Base-by-base conservation (phyloP, 1,140 invertebrate genomes). In the Trigoniulus corallinus region DNA sequence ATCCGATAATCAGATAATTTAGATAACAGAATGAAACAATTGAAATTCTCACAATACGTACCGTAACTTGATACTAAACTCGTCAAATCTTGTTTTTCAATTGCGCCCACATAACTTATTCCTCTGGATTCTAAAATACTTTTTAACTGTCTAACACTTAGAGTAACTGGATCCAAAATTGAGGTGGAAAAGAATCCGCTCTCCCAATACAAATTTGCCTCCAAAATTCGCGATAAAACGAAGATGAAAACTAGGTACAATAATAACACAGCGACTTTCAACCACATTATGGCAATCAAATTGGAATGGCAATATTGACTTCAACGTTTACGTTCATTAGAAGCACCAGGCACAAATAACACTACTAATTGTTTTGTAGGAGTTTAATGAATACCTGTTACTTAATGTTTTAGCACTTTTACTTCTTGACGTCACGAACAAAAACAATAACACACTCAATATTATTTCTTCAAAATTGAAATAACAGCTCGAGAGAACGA, bases 71-170 rank as follows among this genome's bases (percentile, higher is more conserved):
- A 59, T 0, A 74, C 68, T 7, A 74, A 56, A 23, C 67, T 59
- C 12, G 62, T 63, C 7, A 74, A 61, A 50, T 74, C 71, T 56
- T 64, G 56, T 56, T 73, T 74, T 52, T 74, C 73, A 4, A 74
- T 58, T 42, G 69, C 62, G 24, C 66, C 68, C 27, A 64, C 64
- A 61, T 71, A 73, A 48, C 65, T 70, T 13, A 74, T 62, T 3
- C 73, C 73, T 58, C 73, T 56, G 34, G 64, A 65, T 50, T 74
- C 71, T 13, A 74, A 56, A 18, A 74, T 53, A 2, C 65, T 61
- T 52, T 74, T 74, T 34, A 74, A 57, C 52, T 72, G 68, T 22
- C 64, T 57, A 2, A 74, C 72, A 54, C 69, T 72, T 13, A 74
- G 58, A 1, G 69, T 51, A 56, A 73, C 61, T 0, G 71, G 71